Conservation (phyloP, 2,888 invertebrate genomes). For the Ryuthela nishihirai region DNA sequence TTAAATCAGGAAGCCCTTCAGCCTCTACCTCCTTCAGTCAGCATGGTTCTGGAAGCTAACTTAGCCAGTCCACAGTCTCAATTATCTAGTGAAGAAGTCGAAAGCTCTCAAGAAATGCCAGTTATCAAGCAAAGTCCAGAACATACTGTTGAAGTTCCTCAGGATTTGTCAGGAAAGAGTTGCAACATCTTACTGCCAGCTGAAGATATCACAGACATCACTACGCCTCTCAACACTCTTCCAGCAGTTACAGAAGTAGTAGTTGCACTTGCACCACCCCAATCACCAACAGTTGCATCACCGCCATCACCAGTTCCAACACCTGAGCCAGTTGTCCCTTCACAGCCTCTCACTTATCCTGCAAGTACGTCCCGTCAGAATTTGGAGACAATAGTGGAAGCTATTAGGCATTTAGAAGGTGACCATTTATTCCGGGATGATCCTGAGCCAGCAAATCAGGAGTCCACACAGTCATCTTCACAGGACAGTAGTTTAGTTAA, state of each 20-base stretch:
- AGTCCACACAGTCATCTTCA: neutral
- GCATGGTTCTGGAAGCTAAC: slow-evolving; percentile 15
- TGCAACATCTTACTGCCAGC: slow-evolving; percentile 12
- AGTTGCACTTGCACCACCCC: slow-evolving; percentile 8
- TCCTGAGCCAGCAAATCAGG: slow-evolving; percentile 15
- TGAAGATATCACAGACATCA: neutral
- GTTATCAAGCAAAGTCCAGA: slow-evolving; percentile 20
- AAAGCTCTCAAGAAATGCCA: slow-evolving; percentile 15
- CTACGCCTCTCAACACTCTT: neutral
- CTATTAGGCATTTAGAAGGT: slow-evolving; percentile 95
- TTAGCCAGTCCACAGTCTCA: slow-evolving; percentile 25
- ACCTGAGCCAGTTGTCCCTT: slow-evolving; percentile 1
- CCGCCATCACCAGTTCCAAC: slow-evolving; percentile 3
- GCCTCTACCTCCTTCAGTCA: neutral
- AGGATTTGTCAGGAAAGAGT: slow-evolving; percentile 35
- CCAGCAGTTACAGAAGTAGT: slow-evolving; percentile 17
- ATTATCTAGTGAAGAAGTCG: slow-evolving; percentile 17
- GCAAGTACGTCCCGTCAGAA: slow-evolving; percentile 78
- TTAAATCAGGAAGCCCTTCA: slow-evolving; percentile 17
- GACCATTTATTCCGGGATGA: slow-evolving; percentile 83
- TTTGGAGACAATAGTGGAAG: slow-evolving; percentile 96
- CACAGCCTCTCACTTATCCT: slow-evolving; percentile 8
- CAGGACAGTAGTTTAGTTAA: slow-evolving; percentile 15
- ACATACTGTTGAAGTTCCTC: slow-evolving; percentile 22
- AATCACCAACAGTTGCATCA: slow-evolving; percentile 5